Evolutionary conservation across 1,140 invertebrate genomes (phyloP).

Genomic region (Drosophila quadrilineata): DNA sequence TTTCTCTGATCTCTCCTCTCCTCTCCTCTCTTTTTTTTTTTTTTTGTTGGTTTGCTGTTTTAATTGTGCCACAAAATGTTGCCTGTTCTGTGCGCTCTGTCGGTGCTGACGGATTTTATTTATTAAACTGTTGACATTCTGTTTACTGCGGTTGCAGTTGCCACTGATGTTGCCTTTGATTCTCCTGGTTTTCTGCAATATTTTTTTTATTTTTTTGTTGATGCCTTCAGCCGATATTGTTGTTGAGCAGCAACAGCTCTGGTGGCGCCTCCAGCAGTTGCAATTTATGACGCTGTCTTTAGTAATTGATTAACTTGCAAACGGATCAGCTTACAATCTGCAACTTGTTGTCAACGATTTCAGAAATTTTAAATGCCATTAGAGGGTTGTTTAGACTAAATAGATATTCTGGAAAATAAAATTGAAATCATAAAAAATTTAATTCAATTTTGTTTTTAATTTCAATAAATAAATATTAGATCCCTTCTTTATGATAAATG

Average conservation of each 20-base stretch:
- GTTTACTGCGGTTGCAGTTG: conserved; percentile 23
- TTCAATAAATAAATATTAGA: no score
- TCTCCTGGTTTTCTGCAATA: no score
- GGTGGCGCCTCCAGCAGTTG: conserved; percentile 53
- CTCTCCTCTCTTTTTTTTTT: background rate
- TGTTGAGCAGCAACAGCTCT: conserved; percentile 43
- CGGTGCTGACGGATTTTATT: conserved; percentile 68
- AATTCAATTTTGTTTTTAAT: no score
- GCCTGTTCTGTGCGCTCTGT: no score
- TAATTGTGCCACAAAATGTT: conserved; percentile 12
- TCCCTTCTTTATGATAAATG: no score
- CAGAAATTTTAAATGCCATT: no score
- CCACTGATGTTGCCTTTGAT: conserved; percentile 32
- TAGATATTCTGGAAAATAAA: no score
- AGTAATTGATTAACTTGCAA: conserved; percentile 46
- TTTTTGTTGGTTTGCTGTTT: conserved; percentile 7
- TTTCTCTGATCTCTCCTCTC: conserved; percentile 10
- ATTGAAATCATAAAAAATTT: no score
- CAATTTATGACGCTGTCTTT: conserved; percentile 54
- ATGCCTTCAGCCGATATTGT: conserved; percentile 59
- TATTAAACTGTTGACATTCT: conserved; percentile 76
- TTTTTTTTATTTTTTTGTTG: no score
- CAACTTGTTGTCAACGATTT: conserved; percentile 36
- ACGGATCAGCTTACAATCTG: background rate
- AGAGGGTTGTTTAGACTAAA: no score